Conservation (phyloP, 2,113 vertebrate genomes). For the Halichoerus grypus region DNA sequence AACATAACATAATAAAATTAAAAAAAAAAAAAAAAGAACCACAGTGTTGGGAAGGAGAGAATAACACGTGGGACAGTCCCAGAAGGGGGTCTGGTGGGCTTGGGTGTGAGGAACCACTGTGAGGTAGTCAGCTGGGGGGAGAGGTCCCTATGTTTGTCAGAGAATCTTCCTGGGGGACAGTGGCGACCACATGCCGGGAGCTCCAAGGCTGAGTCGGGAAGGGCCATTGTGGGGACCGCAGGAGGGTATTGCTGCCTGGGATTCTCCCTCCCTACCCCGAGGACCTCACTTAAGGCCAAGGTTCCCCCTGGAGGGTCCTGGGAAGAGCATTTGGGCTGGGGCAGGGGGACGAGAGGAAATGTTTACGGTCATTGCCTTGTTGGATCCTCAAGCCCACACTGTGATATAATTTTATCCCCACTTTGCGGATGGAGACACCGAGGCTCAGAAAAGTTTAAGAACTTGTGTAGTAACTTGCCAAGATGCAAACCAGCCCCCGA, state of each 20-base stretch:
- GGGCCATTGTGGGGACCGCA: neutral
- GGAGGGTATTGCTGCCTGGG: neutral
- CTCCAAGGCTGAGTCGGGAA: neutral
- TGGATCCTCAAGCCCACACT: neutral
- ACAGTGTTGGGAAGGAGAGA: neutral
- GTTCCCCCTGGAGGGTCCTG: conserved; percentile 26
- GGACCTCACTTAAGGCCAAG: neutral
- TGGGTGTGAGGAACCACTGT: neutral
- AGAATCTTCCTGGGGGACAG: neutral
- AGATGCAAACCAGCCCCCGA: neutral
- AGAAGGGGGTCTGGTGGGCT: neutral
- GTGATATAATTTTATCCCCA: neutral
- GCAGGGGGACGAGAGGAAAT: neutral
- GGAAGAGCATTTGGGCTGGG: neutral
- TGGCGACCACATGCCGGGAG: neutral
- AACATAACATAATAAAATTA: no score
- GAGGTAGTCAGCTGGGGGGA: no score
- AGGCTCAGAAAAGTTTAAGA: neutral
- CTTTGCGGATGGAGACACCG: neutral
- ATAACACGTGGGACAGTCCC: accelerated
- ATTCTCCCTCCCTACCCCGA: neutral
- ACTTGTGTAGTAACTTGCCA: neutral
- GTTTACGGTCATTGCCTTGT: neutral
- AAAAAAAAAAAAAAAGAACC: neutral
- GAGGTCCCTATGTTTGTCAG: neutral